phyloP scores from a whole-genome alignment of 2,888 invertebrate species.

The Chalcosyrphus nemorum region DNA sequence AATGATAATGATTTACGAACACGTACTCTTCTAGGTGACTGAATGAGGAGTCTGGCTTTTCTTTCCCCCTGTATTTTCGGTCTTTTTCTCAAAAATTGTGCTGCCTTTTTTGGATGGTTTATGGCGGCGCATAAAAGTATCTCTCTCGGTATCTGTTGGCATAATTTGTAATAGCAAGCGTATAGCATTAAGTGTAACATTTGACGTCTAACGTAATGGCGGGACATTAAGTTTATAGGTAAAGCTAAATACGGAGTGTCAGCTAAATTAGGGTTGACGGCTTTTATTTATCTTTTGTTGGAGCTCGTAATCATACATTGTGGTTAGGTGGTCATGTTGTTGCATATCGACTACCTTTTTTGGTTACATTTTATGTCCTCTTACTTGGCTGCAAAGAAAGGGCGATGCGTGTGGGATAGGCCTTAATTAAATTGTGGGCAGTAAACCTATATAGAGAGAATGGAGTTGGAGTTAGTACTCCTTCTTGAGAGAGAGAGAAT shows the following conservation, averaged over 20 bases:
- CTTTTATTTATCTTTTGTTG: conserved; percentile 9
- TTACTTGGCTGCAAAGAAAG: background rate
- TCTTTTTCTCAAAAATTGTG: conserved; percentile 31
- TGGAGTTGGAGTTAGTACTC: no score
- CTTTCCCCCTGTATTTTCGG: no score
- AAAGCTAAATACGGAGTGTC: conserved; percentile 39
- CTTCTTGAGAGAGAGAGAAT: no score
- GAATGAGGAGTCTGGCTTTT: background rate
- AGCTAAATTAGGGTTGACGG: conserved; percentile 52
- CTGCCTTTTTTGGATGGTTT: conserved; percentile 11
- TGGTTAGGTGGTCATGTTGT: background rate
- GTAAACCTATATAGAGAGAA: no score
- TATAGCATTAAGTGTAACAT: conserved; percentile 43
- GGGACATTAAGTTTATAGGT: conserved; percentile 45
- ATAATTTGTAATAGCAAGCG: conserved; percentile 43
- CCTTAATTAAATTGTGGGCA: background rate
- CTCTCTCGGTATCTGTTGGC: conserved; percentile 29
- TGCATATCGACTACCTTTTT: background rate
- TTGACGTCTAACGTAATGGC: conserved; percentile 33
- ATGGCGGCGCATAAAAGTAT: conserved; percentile 33
- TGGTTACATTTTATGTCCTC: background rate
- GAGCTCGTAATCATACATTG: background rate
- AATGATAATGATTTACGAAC: conserved; percentile 68
- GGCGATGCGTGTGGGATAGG: background rate
- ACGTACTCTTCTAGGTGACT: conserved; percentile 12